Conservation (phyloP, 92 coral and sea anemone species). For the Meandrina meandrites region DNA sequence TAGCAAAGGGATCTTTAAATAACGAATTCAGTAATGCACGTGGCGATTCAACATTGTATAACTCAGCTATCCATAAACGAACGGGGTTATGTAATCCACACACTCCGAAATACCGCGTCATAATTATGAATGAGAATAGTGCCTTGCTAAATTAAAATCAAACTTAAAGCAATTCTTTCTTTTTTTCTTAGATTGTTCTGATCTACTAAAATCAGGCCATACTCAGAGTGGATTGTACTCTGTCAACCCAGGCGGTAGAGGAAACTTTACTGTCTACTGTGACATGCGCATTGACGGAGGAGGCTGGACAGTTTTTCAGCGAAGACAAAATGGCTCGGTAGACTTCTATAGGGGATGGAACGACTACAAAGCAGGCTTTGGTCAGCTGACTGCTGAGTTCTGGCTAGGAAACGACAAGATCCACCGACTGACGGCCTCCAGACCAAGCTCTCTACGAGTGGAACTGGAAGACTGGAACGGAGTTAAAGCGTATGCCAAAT, state of each 20-base stretch:
- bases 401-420: slow-evolving; percentile 64
- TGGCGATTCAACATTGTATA: no score
- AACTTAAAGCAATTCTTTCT: no score
- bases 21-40: no score
- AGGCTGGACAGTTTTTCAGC: slow-evolving; percentile 67
- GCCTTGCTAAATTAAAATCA: no score
- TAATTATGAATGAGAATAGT: no score
- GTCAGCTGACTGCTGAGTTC: slow-evolving; percentile 57
- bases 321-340: slow-evolving; percentile 66
- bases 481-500: slow-evolving; percentile 51
- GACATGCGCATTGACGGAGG: slow-evolving; percentile 68
- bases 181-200: not conserved
- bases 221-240: slow-evolving; percentile 45
- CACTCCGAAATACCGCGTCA: no score
- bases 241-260: slow-evolving; percentile 55
- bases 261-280: slow-evolving; percentile 60
- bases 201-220: slow-evolving; percentile 23
- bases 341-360: slow-evolving; percentile 59
- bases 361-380: slow-evolving; percentile 62
- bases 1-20: no score
- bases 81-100: no score
- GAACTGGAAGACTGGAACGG: slow-evolving; percentile 66
- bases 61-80: no score
- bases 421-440: slow-evolving; percentile 57
- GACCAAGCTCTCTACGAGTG: slow-evolving; percentile 37